A percentile compares a stretch with the other conserved stretches of the same genome.
phyloP scores from a whole-genome alignment of 1,140 invertebrate genomes.

The Dreissena rostriformis region DNA sequence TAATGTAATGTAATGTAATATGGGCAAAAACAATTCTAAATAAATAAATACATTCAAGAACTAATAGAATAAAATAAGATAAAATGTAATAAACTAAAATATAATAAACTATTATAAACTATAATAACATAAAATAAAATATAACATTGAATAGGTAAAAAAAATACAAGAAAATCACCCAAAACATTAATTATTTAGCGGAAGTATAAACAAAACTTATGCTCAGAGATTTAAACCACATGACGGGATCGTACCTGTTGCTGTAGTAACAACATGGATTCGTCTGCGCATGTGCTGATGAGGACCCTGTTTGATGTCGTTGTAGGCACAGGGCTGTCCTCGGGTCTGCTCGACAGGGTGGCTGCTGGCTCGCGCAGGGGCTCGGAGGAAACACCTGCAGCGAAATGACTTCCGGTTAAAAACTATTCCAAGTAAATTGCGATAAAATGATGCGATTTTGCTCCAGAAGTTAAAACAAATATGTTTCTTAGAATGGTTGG shows the following conservation, averaged over 20 bases:
- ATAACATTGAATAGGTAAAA: too few relatives aligned
- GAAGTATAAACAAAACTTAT: background rate
- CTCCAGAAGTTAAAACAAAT: too few relatives aligned
- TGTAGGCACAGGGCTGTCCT: conserved; percentile 44
- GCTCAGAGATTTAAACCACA: background rate
- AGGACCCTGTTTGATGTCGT: conserved; percentile 49
- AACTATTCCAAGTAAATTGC: too few relatives aligned
- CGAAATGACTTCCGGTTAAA: background rate
- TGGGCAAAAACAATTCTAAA: too few relatives aligned
- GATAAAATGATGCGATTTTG: too few relatives aligned
- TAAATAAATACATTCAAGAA: too few relatives aligned
- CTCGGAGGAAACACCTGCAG: conserved; percentile 44
- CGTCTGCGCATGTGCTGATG: conserved; percentile 56
- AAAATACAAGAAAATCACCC: too few relatives aligned
- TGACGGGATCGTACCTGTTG: conserved; percentile 53
- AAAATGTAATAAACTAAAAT: background rate
- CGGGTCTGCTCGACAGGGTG: conserved; percentile 51
- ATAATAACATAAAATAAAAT: too few relatives aligned
- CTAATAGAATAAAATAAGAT: background rate
- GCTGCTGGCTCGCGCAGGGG: conserved; percentile 6
- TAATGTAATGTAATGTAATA: too few relatives aligned
- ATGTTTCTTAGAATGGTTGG: too few relatives aligned
- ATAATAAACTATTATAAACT: too few relatives aligned
- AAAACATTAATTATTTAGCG: too few relatives aligned
- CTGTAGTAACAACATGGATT: conserved; percentile 66